These are phyloP conservation scores for Rhamphomyia laevipes DNA, from an alignment of 2,888 invertebrate species.

Conservation along the genomic window DNA sequence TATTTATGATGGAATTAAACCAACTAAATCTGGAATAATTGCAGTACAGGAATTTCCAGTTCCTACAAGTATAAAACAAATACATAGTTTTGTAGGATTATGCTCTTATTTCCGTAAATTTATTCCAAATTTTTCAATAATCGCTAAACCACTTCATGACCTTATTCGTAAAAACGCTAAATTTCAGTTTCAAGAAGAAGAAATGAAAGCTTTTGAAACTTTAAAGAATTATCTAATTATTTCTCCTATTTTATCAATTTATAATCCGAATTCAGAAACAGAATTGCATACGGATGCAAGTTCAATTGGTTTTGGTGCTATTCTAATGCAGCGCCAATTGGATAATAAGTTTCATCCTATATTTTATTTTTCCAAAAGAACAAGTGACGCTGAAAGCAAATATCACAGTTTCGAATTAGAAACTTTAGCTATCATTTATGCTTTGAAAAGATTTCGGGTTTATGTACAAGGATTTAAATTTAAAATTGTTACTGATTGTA, in stretches of 20 bases:
- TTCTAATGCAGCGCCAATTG: constrained; percentile 15
- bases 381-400: constrained; percentile 15
- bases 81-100: constrained; percentile 14
- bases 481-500: constrained; percentile 19
- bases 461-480: constrained; percentile 19
- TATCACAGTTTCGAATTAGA: constrained; percentile 23
- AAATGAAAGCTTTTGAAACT: constrained; percentile 7
- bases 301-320: constrained; percentile 18
- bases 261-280: constrained; percentile 18
- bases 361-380: constrained; percentile 17
- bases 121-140: constrained; percentile 18
- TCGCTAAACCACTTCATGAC: constrained; percentile 24
- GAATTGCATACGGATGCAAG: constrained; percentile 24
- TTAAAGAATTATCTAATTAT: constrained; percentile 8
- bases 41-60: constrained; percentile 6
- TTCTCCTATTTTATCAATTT: constrained; percentile 22
- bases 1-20: constrained; percentile 4
- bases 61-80: constrained; percentile 15
- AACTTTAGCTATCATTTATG: constrained; percentile 19
- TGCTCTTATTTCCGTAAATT: constrained; percentile 17
- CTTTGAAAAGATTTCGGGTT: constrained; percentile 17
- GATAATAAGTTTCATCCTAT: constrained; percentile 19
- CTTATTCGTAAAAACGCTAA: constrained; percentile 13
- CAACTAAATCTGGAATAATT: constrained; percentile 1
- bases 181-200: constrained; percentile 8